A percentile compares a stretch with the other conserved stretches of the same genome.
These are phyloP conservation scores for Danio aesculapii DNA, from an alignment of 2,797 vertebrate genomes.

Conservation along the genomic window DNA sequence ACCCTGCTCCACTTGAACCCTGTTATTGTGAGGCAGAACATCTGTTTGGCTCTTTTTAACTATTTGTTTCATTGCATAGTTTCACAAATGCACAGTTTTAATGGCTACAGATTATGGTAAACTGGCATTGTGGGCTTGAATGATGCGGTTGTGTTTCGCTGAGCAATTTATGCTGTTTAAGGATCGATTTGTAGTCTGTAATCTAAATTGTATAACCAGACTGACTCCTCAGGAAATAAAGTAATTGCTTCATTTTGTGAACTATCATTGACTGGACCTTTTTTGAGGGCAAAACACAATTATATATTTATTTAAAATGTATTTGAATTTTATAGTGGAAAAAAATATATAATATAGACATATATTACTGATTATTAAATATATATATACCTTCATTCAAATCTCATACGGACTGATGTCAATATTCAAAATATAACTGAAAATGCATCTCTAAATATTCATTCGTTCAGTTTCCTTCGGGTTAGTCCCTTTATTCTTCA, in stretches of 20 bases:
- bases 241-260: neutral
- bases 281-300: neutral
- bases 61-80: constrained; percentile 77
- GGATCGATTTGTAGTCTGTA: constrained; percentile 28
- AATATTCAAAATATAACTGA: too few relatives aligned
- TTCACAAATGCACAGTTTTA: constrained; percentile 69
- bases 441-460: too few relatives aligned
- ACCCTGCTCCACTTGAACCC: constrained; percentile 85
- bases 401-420: too few relatives aligned
- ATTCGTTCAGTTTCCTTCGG: too few relatives aligned
- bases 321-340: too few relatives aligned
- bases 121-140: constrained; percentile 57
- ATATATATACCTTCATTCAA: too few relatives aligned
- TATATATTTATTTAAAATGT: neutral
- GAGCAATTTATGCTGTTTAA: constrained; percentile 36
- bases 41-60: constrained; percentile 83
- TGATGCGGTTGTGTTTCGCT: constrained; percentile 50
- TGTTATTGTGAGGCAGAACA: constrained; percentile 84
- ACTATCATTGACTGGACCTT: neutral
- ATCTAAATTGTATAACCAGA: constrained; percentile 11
- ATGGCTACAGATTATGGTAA: constrained; percentile 65
- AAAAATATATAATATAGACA: too few relatives aligned
- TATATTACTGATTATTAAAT: too few relatives aligned
- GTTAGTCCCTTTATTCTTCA: too few relatives aligned
- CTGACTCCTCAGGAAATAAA: neutral